Base-by-base conservation (phyloP, 2,113 vertebrate species). In the Cettia cetti region DNA sequence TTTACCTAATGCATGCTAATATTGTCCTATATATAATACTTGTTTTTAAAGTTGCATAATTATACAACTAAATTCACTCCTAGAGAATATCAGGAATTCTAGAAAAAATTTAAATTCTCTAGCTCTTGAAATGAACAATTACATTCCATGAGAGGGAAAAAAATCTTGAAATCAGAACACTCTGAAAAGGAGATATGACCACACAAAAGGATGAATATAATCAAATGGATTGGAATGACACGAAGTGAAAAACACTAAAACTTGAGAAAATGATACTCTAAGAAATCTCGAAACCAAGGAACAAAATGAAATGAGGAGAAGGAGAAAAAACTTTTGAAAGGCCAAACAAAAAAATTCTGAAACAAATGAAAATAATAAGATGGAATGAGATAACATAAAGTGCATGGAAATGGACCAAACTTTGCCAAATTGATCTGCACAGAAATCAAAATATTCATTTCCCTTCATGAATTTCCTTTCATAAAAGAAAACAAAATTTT, bases 361-460 rank as follows among this genome's bases (percentile, higher is more conserved):
- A 52, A 44, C 5, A 18, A 35, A 65, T 65, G 33, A 44, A 79
- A 79, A 40, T 10, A 42, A 64, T 28, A 52, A 77, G 50, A 63
- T 40, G 4, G 13, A 33, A 33, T 21, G 5, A 16, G 4, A 27
- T 50, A 16, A 27, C 10, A 27, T 16, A 11, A 40, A 52, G 13
- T 8, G 13, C 17, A 21, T 3, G 22, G 57, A 61, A 77, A 50
- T 39, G 28, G 22, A 77, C 21, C 28, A 61, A 61, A 50, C 10
- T 28, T 50, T 37, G 10, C 28, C 0, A 0, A 77, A 40, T 2
- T 33, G 16, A 26, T 40, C 16, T 13, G 61, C 17, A 27, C 8
- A 20, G 28, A 61, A 50, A 33, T 50, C 2, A 0, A 22, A 40
- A 50, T 13, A 61, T 77, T 33, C 9, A 33, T 33, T 33, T 61